phyloP scores from a whole-genome alignment of 2,888 invertebrate species.

The Hypomecis punctinalis region DNA sequence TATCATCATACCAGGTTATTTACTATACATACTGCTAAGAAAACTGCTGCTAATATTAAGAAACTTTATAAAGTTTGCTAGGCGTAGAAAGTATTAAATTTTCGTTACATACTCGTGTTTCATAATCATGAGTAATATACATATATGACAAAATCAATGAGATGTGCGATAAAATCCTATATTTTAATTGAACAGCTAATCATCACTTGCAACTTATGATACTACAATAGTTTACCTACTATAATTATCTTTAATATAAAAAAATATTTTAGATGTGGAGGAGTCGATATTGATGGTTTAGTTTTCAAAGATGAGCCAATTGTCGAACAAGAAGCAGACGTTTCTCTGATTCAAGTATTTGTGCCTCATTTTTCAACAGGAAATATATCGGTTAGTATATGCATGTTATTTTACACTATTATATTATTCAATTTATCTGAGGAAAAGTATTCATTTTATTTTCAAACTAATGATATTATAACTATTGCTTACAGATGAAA shows the following conservation, averaged over 20 bases:
- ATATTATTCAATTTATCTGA: too few species aligned
- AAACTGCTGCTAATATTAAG: neutral
- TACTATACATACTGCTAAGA: neutral
- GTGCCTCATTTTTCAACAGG: conserved; percentile 49
- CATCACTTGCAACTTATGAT: too few species aligned
- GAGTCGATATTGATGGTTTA: conserved; percentile 47
- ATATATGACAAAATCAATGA: too few species aligned
- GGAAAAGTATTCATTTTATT: neutral
- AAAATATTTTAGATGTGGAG: conserved; percentile 47
- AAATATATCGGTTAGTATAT: conserved; percentile 45
- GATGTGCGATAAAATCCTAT: too few species aligned
- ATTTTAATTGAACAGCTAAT: too few species aligned
- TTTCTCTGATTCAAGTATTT: conserved; percentile 46
- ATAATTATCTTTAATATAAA: neutral
- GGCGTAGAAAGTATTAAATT: too few species aligned
- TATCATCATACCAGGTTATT: conserved; percentile 45
- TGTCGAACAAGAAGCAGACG: conserved; percentile 42
- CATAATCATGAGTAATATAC: too few species aligned
- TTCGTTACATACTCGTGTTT: too few species aligned
- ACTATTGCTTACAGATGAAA: conserved; percentile 48
- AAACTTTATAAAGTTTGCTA: neutral
- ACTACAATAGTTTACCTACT: too few species aligned
- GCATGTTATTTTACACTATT: too few species aligned
- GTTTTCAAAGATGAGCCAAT: conserved; percentile 43
- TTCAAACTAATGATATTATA: neutral